Evolutionary conservation across 92 coral and sea anemone species (phyloP).

Genomic region (Epizoanthus rinbou): DNA sequence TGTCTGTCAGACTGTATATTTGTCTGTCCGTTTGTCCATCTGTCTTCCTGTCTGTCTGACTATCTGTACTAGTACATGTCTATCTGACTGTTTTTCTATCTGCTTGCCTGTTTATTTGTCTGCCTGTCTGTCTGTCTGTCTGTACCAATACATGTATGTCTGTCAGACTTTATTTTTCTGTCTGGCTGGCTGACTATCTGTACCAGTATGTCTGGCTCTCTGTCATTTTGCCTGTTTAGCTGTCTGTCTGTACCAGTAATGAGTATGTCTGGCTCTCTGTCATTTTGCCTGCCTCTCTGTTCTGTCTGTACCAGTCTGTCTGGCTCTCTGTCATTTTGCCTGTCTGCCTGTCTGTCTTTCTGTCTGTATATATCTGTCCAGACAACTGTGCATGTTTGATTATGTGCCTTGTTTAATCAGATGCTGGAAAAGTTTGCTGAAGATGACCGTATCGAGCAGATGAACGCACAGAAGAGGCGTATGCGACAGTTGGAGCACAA

Average conservation of each 20-base stretch:
- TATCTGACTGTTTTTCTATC: too few relatives aligned
- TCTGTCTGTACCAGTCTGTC: too few relatives aligned
- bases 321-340: too few relatives aligned
- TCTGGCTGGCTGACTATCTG: not conserved
- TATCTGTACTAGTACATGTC: too few relatives aligned
- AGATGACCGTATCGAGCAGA: slow-evolving; percentile 97
- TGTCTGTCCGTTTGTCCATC: not conserved
- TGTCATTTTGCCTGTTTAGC: too few relatives aligned
- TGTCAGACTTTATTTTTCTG: not conserved
- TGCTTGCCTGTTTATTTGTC: too few relatives aligned
- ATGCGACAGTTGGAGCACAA: slow-evolving; percentile 92
- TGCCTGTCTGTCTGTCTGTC: not conserved
- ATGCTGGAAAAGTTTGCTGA: slow-evolving; percentile 98
- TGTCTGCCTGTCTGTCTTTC: too few relatives aligned
- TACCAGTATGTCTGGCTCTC: not conserved
- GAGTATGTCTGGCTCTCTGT: too few relatives aligned
- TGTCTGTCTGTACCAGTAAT: too few relatives aligned
- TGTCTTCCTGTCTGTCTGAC: too few relatives aligned
- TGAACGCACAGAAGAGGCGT: slow-evolving; percentile 96
- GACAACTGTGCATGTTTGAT: not conserved
- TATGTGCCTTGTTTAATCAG: slow-evolving; percentile 44
- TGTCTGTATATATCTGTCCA: too few relatives aligned
- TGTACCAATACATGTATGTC: not conserved
- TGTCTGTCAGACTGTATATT: not conserved
- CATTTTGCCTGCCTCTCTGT: too few relatives aligned